Percentiles rank a stretch among this genome's conserved stretches.
Evolutionary conservation across 2,888 invertebrate genomes (phyloP).

Genomic region (Minunthozetes semirufus): DNA sequence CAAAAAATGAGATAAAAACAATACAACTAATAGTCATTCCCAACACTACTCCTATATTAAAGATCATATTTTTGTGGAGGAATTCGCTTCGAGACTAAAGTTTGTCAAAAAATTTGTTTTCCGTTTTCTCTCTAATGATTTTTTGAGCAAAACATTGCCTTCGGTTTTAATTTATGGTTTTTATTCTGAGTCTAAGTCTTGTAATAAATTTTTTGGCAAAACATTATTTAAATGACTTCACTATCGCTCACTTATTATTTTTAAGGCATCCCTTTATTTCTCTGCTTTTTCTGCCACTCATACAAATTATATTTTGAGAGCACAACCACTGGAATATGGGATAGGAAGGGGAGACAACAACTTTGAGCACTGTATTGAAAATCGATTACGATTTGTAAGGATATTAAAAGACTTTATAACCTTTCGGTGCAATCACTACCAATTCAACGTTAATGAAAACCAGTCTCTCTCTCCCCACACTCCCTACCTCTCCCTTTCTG

Average conservation of each 20-base stretch:
- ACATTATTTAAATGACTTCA: neutral
- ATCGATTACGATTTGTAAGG: neutral
- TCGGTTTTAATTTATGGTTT: neutral
- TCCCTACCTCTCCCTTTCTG: neutral
- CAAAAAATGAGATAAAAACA: neutral
- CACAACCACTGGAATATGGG: no score
- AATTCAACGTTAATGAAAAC: no score
- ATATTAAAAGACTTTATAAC: neutral
- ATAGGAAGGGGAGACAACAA: no score
- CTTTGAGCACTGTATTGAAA: neutral
- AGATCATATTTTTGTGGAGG: neutral
- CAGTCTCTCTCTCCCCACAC: neutral
- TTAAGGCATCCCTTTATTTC: neutral
- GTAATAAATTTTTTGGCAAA: neutral
- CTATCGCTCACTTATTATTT: neutral
- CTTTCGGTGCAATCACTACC: no score
- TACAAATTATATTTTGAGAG: neutral
- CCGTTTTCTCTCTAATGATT: conserved; percentile 4
- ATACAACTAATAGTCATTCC: neutral
- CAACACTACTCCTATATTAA: neutral
- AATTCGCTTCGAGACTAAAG: no score
- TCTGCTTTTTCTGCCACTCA: neutral
- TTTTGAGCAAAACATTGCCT: neutral
- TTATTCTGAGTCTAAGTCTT: neutral
- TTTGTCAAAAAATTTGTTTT: neutral